Base-by-base conservation (phyloP, 2,888 invertebrate genomes). In the Phaonia tiefii region DNA sequence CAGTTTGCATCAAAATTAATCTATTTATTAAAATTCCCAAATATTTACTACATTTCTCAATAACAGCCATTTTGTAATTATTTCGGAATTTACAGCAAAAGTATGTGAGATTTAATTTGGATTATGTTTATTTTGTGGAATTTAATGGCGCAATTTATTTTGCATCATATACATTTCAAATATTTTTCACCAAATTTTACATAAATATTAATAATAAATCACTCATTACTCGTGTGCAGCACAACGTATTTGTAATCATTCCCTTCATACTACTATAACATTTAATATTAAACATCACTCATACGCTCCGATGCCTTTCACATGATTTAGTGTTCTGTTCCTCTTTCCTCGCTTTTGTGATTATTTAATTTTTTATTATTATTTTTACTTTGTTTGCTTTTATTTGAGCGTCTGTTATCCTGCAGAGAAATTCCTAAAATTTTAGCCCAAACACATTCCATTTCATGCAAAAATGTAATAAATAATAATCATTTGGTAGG, bases 381-480 rank as follows among this genome's bases (percentile, higher is more conserved):
- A n/a, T 51, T 51, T 20, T 13, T 10, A 20, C 51, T 22, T 51
- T 51, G 51, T 17, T 4, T 20, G 22, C 11, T 20, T 11, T 20
- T 11, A 8, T 51, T 51, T 49, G 5, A 20, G 25, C 54, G 13
- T 54, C 25, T 54, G 54, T 25, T 31, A 8, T 31, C 8, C 31
- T 5, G 25, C 22, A 31, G 3, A 25, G 3, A 51, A 51, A 51
- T 17, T n/a, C 8, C 22, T 51, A 20, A 51, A 51, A 20, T 20
- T 51, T 2, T 20, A 31, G 13, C 22, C 73, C 56, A 79, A 74
- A 71, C 56, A 31, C 15, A 11, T 67, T 60, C n/a, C 39, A 60
- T 46, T 66, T 63, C 71, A 72, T 72, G 79, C 22, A 15, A 79
- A 72, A 54, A 63, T 56, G 44, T 72, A 63, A 75, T 75, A 75